phyloP scores from a whole-genome alignment of 2,888 invertebrate species.

The Iselma pallidipennis region DNA sequence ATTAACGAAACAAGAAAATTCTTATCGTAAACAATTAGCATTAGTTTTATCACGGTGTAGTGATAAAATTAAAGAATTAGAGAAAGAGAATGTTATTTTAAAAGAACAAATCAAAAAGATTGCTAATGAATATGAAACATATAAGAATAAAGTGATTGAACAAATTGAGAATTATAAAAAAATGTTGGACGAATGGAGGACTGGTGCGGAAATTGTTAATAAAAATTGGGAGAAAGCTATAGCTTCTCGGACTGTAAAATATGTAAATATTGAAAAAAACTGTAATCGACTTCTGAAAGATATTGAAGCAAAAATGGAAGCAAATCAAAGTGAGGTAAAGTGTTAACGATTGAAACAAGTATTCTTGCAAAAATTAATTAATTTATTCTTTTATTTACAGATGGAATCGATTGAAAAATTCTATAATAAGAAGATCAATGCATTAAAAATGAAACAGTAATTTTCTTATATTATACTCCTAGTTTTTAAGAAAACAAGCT shows the following conservation, averaged over 20 bases:
- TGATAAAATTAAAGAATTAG: conserved; percentile 35
- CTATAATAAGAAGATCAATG: conserved; percentile 19
- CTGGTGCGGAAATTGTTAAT: conserved; percentile 9
- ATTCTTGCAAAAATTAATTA: not conserved
- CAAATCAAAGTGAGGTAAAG: conserved; percentile 37
- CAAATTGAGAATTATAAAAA: conserved; percentile 12
- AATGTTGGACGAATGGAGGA: conserved; percentile 27
- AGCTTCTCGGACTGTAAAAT: conserved; percentile 23
- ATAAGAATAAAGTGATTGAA: conserved; percentile 16
- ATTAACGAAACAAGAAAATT: conserved; percentile 38
- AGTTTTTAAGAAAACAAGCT: not conserved
- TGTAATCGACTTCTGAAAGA: conserved; percentile 31
- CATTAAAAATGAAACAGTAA: not conserved
- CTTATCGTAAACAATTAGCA: conserved; percentile 39
- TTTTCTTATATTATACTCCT: too few species aligned
- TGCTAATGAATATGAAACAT: conserved; percentile 30
- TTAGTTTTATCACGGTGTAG: conserved; percentile 40
- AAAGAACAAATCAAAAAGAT: conserved; percentile 23
- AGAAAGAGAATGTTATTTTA: conserved; percentile 35
- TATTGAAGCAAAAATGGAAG: conserved; percentile 30
- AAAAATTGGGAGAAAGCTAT: conserved; percentile 1
- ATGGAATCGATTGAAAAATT: conserved; percentile 18
- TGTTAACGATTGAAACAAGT: too few species aligned
- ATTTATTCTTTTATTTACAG: conserved; percentile 6
- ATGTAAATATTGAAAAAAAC: conserved; percentile 34